Evolutionary conservation across 2,113 vertebrate genomes (phyloP).

Genomic region (Ancistrus triradiatus): DNA sequence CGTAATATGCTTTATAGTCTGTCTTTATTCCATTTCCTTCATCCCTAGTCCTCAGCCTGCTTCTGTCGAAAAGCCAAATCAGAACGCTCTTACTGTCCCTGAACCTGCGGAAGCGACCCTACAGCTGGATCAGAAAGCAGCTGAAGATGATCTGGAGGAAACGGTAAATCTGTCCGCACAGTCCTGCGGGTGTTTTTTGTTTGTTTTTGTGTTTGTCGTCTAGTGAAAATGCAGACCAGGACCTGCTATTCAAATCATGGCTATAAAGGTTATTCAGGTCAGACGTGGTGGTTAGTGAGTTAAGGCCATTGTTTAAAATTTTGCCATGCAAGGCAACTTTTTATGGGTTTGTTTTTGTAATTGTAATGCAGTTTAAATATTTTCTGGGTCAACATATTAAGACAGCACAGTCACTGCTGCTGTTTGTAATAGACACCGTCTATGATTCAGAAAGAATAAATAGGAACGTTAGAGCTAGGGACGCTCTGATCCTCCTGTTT

Average conservation of each 20-base stretch:
- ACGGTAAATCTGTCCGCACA: conserved; percentile 39
- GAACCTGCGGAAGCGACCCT: conserved; percentile 31
- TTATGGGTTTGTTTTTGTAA: too few species aligned
- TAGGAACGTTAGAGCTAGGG: too few species aligned
- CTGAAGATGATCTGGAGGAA: conserved; percentile 42
- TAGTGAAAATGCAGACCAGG: background rate
- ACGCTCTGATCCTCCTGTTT: too few species aligned
- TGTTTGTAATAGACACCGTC: too few species aligned
- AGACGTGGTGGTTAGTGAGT: too few species aligned
- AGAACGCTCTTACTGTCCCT: conserved; percentile 9
- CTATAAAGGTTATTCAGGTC: too few species aligned
- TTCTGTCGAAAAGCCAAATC: conserved; percentile 18
- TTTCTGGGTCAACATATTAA: too few species aligned
- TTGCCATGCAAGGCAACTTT: too few species aligned
- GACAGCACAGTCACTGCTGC: too few species aligned
- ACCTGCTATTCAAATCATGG: background rate
- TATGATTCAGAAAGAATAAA: too few species aligned
- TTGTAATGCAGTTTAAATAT: too few species aligned
- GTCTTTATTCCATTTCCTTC: background rate
- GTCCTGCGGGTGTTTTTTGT: conserved; percentile 2
- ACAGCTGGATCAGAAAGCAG: conserved; percentile 31
- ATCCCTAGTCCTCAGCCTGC: conserved; percentile 25
- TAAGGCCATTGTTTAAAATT: too few species aligned
- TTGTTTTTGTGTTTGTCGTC: conserved; percentile 3
- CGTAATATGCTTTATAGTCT: background rate